phyloP scores from a whole-genome alignment of 2,888 invertebrate genomes.

The Desoria tigrina region DNA sequence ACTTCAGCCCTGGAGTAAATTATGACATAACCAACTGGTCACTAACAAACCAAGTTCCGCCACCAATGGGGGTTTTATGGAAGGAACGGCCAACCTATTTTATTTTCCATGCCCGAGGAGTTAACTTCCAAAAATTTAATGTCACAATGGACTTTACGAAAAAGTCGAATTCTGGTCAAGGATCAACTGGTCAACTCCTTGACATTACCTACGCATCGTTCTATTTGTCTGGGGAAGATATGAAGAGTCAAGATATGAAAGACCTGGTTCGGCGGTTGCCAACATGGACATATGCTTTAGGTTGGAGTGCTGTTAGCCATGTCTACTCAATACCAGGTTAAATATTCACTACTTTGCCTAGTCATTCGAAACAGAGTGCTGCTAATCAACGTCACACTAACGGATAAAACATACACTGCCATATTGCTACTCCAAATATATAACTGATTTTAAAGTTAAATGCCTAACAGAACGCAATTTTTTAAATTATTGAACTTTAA shows the following conservation, averaged over 20 bases:
- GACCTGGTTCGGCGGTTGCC: slow-evolving; percentile 43
- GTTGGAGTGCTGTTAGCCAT: slow-evolving; percentile 45
- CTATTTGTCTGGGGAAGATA: slow-evolving; percentile 47
- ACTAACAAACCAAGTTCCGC: slow-evolving; percentile 54
- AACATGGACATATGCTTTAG: slow-evolving; percentile 46
- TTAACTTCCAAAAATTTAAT: slow-evolving; percentile 45
- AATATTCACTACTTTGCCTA: slow-evolving; percentile 4
- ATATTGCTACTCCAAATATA: too few relatives aligned
- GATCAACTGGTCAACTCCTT: slow-evolving; percentile 33
- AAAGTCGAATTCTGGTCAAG: slow-evolving; percentile 13
- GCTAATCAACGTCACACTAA: too few relatives aligned
- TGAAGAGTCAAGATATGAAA: slow-evolving; percentile 44
- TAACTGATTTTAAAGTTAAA: too few relatives aligned
- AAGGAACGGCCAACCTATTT: slow-evolving; percentile 57
- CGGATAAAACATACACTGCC: too few relatives aligned
- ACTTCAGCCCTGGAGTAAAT: slow-evolving; percentile 56
- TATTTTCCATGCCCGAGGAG: slow-evolving; percentile 56
- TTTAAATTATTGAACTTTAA: too few relatives aligned
- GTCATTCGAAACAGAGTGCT: too few relatives aligned
- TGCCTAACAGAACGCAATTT: too few relatives aligned
- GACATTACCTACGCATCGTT: slow-evolving; percentile 49
- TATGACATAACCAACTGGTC: slow-evolving; percentile 57
- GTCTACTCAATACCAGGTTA: slow-evolving; percentile 42
- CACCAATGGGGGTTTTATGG: slow-evolving; percentile 55
- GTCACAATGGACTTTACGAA: slow-evolving; percentile 46